These are phyloP conservation scores for Pipistrellus nathusii DNA, from an alignment of 2,797 vertebrate genomes.

Conservation along the genomic window DNA sequence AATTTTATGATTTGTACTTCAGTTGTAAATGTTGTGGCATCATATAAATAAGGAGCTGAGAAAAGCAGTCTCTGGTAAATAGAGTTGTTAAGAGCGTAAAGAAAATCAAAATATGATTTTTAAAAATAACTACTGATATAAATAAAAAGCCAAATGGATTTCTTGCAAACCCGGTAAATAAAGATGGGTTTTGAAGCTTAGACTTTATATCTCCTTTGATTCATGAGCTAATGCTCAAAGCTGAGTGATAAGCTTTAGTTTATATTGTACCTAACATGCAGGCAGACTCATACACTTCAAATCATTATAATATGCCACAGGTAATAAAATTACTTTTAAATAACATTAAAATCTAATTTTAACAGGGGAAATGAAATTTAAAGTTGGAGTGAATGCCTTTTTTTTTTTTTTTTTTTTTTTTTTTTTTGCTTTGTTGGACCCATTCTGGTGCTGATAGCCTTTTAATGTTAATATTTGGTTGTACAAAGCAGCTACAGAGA, in stretches of 20 bases:
- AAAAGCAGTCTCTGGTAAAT: conserved; percentile 64
- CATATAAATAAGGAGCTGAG: conserved; percentile 58
- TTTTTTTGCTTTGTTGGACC: background rate
- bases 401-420: background rate
- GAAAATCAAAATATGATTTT: conserved; percentile 77
- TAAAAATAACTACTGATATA: conserved; percentile 75
- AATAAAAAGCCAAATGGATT: conserved; percentile 78
- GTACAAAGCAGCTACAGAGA: background rate
- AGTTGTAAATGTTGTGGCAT: conserved; percentile 60
- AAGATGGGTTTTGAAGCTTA: conserved; percentile 73
- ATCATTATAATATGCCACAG: conserved; percentile 76
- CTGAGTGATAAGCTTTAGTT: conserved; percentile 76
- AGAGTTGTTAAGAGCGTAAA: conserved; percentile 66
- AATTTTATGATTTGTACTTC: conserved; percentile 74
- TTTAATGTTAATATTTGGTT: conserved; percentile 57
- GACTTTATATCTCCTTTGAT: conserved; percentile 75
- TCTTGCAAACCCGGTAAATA: conserved; percentile 78
- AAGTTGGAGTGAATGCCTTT: conserved; percentile 71
- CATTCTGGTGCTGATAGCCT: background rate
- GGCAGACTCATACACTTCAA: conserved; percentile 73
- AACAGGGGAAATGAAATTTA: conserved; percentile 68
- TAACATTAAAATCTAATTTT: conserved; percentile 83
- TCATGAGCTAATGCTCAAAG: conserved; percentile 80
- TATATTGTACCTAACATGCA: conserved; percentile 78
- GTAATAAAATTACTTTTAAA: conserved; percentile 82